Evolutionary conservation across 2,113 vertebrate genomes (phyloP).

Genomic region (Grammomys dolichurus): DNA sequence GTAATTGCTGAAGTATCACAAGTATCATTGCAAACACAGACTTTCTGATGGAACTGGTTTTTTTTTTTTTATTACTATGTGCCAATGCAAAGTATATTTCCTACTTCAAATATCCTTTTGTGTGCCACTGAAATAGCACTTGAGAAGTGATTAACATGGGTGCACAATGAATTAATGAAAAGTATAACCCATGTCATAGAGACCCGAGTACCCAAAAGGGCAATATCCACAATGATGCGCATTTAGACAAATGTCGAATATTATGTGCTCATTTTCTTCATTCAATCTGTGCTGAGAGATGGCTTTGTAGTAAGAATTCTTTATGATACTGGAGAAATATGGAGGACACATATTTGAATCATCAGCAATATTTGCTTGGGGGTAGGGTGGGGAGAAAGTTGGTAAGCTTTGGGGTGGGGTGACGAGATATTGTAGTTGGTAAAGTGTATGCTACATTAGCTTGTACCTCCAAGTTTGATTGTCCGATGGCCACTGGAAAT

Average conservation of each 20-base stretch:
- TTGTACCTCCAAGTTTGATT: neutral
- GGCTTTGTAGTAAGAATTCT: neutral
- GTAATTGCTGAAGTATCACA: neutral
- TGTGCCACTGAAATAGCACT: neutral
- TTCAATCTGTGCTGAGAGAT: neutral
- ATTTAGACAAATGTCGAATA: neutral
- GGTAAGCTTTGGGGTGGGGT: neutral
- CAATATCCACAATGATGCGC: neutral
- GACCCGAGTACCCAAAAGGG: neutral
- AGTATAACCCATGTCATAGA: neutral
- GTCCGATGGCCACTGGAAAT: neutral
- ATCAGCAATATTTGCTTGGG: neutral
- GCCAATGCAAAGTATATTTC: neutral
- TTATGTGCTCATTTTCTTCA: neutral
- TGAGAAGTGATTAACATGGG: neutral
- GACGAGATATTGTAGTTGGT: too few species aligned
- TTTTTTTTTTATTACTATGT: neutral
- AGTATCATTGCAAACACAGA: neutral
- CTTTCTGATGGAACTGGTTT: neutral
- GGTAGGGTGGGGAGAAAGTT: too few species aligned
- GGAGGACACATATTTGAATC: neutral
- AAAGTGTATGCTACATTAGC: neutral
- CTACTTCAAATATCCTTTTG: slow-evolving; percentile 37
- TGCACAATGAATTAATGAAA: slow-evolving; percentile 14
- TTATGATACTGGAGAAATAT: neutral